A percentile compares a stretch with the other conserved stretches of the same genome.
Evolutionary conservation across 2,888 invertebrate genomes (phyloP).

Genomic region (Corbicula japonica): DNA sequence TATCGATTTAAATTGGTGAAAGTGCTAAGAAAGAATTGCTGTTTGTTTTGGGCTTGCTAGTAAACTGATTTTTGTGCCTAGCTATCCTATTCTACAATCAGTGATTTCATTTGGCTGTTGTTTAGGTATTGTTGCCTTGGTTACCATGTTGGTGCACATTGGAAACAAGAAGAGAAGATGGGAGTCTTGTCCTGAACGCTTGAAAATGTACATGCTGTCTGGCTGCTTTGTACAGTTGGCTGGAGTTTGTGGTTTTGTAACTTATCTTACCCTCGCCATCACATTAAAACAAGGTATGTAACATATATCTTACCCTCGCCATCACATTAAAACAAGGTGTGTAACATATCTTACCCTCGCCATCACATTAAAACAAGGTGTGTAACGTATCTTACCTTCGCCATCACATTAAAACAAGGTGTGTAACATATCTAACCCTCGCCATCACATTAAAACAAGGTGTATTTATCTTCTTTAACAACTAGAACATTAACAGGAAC

Average conservation of each 20-base stretch:
- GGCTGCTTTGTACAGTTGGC: slow-evolving; percentile 83
- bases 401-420: slow-evolving; percentile 81
- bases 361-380: too few relatives aligned
- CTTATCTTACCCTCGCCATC: slow-evolving; percentile 82
- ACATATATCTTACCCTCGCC: background rate
- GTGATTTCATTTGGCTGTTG: too few relatives aligned
- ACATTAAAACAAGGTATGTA: slow-evolving; percentile 79
- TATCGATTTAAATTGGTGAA: too few relatives aligned
- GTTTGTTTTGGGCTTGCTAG: too few relatives aligned
- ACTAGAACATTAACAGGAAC: too few relatives aligned
- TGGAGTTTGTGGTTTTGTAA: slow-evolving; percentile 82
- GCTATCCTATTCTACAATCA: too few relatives aligned
- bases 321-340: background rate
- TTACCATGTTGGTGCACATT: slow-evolving; percentile 79
- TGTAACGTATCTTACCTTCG: slow-evolving; percentile 81
- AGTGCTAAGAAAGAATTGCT: too few relatives aligned
- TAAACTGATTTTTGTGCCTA: too few relatives aligned
- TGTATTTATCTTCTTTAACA: too few relatives aligned
- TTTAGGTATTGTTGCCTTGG: slow-evolving; percentile 79
- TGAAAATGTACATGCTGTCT: slow-evolving; percentile 76
- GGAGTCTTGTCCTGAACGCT: slow-evolving; percentile 63
- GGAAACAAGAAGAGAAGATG: slow-evolving; percentile 72
- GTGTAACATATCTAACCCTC: slow-evolving; percentile 15
- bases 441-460: too few relatives aligned
- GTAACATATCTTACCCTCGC: slow-evolving; percentile 80